Base-by-base conservation (phyloP, 2,888 invertebrate species). In the Drosophila melanosoma region DNA sequence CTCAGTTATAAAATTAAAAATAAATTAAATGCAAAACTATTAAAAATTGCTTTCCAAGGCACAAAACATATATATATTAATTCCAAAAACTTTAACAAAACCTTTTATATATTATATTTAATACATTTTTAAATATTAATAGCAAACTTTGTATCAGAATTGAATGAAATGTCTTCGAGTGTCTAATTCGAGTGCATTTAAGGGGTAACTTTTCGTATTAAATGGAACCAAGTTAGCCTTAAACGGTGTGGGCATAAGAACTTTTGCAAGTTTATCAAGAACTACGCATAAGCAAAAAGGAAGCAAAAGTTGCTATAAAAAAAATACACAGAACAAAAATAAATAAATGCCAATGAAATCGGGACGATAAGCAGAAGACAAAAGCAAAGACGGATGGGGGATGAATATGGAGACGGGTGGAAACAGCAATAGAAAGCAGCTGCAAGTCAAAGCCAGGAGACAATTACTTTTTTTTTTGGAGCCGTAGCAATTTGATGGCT, bases 231-330 rank as follows among this genome's bases (percentile, higher is more conserved):
- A 63, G 59, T 45, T 58, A 58, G 62, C 66, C 74, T 35, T 67
- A 65, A 56, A 61, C 59, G 52, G 3, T 48, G 60, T 69, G 70
- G 54, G 72, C 69, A 83, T 74, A 36, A 75, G 68, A 84, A 84
- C 74, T 84, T 88, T 67, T 29, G 61, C 69, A 82, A 87, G 80
- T 82, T 80, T 84, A 87, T 89, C 87, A 85, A 89, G 89, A 89
- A 87, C 81, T 89, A 86, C 76, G 84, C 89, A 83, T 83, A 83
- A 89, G 83, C 79, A 81, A 83, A 82, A 89, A 70, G 45, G 59
- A 67, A 70, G 67, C 57, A 66, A 52, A 78, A 81, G 66, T 81
- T 81, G 74, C 63, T 66, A 63, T 77, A 69, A 73, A 79, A 79
- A 79, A 70, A 74, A 64, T 53, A 58, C 61, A 69, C 59, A 67